phyloP scores from a whole-genome alignment of 1,140 invertebrate genomes.

The Formica selysi region DNA sequence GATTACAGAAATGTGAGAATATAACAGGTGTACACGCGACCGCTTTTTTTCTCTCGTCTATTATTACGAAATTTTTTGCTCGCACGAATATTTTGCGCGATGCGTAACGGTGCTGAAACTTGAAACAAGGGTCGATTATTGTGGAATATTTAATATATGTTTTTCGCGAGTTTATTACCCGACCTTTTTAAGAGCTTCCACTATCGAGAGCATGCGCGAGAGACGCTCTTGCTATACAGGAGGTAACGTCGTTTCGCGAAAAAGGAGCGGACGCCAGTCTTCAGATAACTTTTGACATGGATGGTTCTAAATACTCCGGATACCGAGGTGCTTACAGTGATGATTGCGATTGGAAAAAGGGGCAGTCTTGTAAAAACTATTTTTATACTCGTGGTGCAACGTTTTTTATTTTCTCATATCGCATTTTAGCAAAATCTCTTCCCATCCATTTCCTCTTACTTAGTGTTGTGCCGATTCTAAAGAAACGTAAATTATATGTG shows the following conservation, averaged over 20 bases:
- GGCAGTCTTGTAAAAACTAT: not conserved
- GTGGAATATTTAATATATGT: conserved; percentile 12
- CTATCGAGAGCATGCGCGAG: not conserved
- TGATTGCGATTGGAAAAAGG: not conserved
- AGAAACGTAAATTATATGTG: no score
- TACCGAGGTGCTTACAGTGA: not conserved
- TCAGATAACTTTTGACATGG: conserved; percentile 4
- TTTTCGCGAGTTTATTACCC: not conserved
- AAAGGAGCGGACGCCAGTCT: not conserved
- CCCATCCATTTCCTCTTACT: no score
- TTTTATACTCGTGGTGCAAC: not conserved
- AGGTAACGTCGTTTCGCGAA: not conserved
- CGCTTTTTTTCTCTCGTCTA: not conserved
- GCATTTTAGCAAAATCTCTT: no score
- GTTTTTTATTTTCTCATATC: no score
- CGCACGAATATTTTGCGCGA: not conserved
- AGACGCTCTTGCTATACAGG: not conserved
- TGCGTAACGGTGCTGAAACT: not conserved
- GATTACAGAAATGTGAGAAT: not conserved
- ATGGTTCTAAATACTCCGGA: not conserved
- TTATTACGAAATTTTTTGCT: conserved; percentile 1
- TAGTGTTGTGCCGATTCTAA: no score
- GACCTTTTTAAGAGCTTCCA: not conserved
- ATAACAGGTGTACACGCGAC: not conserved
- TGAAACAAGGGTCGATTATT: not conserved